Percentiles rank a stretch among this genome's conserved stretches.
These are phyloP conservation scores for Benitochromis conjunctus DNA, from an alignment of 2,113 vertebrate genomes.

Conservation along the genomic window DNA sequence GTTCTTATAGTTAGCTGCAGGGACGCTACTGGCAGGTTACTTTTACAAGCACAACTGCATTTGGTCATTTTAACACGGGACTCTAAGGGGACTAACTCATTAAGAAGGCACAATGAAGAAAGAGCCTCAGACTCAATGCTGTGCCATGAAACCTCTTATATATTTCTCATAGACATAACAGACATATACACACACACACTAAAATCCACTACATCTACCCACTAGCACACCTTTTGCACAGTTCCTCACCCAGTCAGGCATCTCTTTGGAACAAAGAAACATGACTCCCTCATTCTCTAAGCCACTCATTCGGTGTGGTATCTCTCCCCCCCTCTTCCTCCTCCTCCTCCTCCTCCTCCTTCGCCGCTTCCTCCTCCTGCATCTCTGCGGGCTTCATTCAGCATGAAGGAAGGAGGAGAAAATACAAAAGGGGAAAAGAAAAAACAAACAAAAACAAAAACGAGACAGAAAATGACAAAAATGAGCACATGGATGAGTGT, in stretches of 20 bases:
- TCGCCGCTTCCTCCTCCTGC: slow-evolving; percentile 67
- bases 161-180: background rate
- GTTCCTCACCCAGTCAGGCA: slow-evolving; percentile 72
- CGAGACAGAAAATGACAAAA: slow-evolving; percentile 44
- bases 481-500: slow-evolving; percentile 62
- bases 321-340: slow-evolving; percentile 75
- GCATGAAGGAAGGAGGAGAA: slow-evolving; percentile 37
- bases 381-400: slow-evolving; percentile 67
- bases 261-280: slow-evolving; percentile 66
- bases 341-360: slow-evolving; percentile 53
- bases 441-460: slow-evolving; percentile 2
- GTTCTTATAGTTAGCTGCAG: background rate
- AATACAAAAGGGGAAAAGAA: background rate
- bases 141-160: slow-evolving; percentile 10
- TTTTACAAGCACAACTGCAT: background rate
- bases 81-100: background rate
- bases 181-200: background rate
- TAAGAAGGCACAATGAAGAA: background rate
- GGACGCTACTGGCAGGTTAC: background rate
- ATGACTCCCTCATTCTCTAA: slow-evolving; percentile 76
- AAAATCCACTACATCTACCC: slow-evolving; percentile 33
- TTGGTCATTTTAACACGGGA: background rate
- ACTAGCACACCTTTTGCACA: slow-evolving; percentile 43
- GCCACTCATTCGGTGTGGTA: slow-evolving; percentile 75
- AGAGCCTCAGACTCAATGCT: background rate